These are phyloP conservation scores for Cottus gobio DNA, from an alignment of 2,113 vertebrate genomes.

Conservation along the genomic window DNA sequence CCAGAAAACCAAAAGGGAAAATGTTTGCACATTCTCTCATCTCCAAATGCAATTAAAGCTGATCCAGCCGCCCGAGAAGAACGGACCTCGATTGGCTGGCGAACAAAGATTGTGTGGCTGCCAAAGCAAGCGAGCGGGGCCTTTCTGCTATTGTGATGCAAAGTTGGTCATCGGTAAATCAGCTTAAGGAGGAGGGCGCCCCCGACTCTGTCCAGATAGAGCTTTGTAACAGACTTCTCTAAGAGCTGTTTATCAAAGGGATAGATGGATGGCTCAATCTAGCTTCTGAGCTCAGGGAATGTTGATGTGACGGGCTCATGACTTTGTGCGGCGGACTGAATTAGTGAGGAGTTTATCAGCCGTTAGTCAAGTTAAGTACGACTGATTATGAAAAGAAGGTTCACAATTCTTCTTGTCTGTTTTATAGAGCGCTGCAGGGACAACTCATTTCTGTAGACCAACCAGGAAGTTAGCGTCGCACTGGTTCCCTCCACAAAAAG, in stretches of 20 bases:
- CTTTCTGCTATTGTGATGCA: slow-evolving; percentile 69
- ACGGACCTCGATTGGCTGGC: slow-evolving; percentile 54
- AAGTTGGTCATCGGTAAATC: slow-evolving; percentile 47
- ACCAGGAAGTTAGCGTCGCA: neutral
- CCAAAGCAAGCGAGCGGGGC: slow-evolving; percentile 41
- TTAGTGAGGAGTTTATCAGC: neutral
- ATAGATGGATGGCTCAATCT: slow-evolving; percentile 32
- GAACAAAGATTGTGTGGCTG: slow-evolving; percentile 41
- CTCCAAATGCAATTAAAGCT: slow-evolving; percentile 49
- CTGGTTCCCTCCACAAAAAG: neutral
- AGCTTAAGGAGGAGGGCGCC: slow-evolving; percentile 55
- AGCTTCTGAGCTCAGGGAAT: neutral
- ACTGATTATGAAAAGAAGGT: neutral
- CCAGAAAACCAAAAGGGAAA: slow-evolving; percentile 7
- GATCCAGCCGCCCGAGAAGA: slow-evolving; percentile 35
- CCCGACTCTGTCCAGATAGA: slow-evolving; percentile 23
- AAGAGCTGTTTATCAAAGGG: slow-evolving; percentile 49
- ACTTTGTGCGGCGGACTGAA: neutral
- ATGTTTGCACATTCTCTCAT: slow-evolving; percentile 43
- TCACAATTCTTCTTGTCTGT: neutral
- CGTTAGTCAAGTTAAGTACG: neutral
- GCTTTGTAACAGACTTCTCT: slow-evolving; percentile 33
- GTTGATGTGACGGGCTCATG: neutral
- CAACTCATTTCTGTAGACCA: neutral
- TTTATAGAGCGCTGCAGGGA: neutral